These are phyloP conservation scores for Neosalanx taihuensis DNA, from an alignment of 2,797 vertebrate genomes.

Conservation along the genomic window DNA sequence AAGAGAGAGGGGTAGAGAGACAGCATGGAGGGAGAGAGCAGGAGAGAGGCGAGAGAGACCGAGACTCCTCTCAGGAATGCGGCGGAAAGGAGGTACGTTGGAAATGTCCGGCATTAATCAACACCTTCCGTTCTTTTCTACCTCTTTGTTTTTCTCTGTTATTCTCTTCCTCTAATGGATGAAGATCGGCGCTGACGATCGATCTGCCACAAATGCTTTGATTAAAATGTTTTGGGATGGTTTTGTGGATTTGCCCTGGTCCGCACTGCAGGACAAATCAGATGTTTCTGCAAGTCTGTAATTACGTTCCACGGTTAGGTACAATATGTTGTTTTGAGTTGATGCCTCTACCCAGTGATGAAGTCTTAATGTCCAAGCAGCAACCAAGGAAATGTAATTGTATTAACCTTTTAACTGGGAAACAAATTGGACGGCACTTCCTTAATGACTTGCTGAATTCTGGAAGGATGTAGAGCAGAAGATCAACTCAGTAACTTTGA, in stretches of 20 bases:
- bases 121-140: neutral
- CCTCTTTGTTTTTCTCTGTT: neutral
- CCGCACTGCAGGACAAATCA: conserved; percentile 34
- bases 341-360: neutral
- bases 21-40: conserved; percentile 6
- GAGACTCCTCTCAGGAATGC: conserved; percentile 31
- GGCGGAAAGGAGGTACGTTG: conserved; percentile 9
- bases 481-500: neutral
- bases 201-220: conserved; percentile 42
- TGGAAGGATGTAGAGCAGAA: neutral
- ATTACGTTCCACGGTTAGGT: conserved; percentile 20
- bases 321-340: neutral
- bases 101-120: conserved; percentile 50
- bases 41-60: neutral
- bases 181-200: conserved; percentile 34
- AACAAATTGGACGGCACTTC: neutral
- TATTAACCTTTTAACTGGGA: neutral
- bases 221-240: conserved; percentile 47
- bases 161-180: conserved; percentile 38
- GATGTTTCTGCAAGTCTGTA: conserved; percentile 29
- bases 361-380: neutral
- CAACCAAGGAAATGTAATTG: neutral
- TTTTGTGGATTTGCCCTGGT: conserved; percentile 17
- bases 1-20: conserved; percentile 22
- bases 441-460: neutral